Conservation (phyloP, 2,113 vertebrate genomes). For the Mobula hypostoma region DNA sequence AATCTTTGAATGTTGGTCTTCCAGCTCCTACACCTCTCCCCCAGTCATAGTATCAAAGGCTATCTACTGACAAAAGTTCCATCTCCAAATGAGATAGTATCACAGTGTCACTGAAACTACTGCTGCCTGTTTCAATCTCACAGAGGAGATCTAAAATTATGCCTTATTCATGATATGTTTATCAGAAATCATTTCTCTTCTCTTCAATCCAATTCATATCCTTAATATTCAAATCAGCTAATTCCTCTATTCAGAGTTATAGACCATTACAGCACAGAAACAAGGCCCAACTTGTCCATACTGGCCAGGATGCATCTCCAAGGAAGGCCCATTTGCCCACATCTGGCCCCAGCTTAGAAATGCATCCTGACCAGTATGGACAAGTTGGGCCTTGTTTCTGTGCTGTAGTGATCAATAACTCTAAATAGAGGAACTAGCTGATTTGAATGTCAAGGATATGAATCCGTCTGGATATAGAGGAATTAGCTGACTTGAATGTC, state of each 20-base stretch:
- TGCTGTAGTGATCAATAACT: too few species aligned
- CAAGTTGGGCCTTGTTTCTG: too few species aligned
- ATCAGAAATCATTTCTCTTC: not conserved
- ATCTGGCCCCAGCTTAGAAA: too few species aligned
- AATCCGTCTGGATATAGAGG: not conserved
- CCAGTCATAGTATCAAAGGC: too few species aligned
- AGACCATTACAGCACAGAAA: too few species aligned
- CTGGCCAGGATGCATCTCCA: too few species aligned
- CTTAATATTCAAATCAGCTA: not conserved
- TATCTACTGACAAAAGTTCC: not conserved
- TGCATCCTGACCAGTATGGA: too few species aligned
- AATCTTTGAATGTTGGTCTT: too few species aligned
- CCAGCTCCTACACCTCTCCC: too few species aligned
- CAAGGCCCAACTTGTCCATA: too few species aligned
- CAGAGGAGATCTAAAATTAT: not conserved
- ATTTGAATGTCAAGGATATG: not conserved
- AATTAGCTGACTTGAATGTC: not conserved
- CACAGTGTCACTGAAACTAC: not conserved
- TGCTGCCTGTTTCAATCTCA: not conserved
- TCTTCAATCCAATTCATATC: not conserved
- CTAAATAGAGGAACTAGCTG: not conserved
- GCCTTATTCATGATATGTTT: not conserved
- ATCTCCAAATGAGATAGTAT: not conserved
- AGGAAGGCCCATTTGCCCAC: too few species aligned
- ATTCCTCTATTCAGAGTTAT: too few species aligned